Evolutionary conservation across 2,888 invertebrate species (phyloP).

Genomic region (Melanchra persicariae): DNA sequence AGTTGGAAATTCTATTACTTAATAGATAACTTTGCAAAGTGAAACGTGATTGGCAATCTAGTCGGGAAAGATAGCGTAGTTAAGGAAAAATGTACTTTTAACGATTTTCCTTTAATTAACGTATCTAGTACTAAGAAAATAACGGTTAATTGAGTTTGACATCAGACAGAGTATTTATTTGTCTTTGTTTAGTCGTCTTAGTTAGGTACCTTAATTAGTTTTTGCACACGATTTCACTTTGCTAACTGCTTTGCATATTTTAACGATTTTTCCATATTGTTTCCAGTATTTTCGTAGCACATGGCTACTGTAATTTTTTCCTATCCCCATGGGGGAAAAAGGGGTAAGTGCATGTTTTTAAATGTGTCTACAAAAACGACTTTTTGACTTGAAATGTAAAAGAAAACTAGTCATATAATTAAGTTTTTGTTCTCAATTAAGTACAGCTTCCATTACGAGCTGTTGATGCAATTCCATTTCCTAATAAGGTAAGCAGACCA

Average conservation of each 20-base stretch:
- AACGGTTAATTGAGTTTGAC: not conserved
- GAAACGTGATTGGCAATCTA: conserved; percentile 35
- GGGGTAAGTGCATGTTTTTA: too few relatives aligned
- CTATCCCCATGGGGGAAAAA: not conserved
- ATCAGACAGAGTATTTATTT: not conserved
- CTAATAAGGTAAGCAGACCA: not conserved
- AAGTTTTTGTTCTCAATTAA: not conserved
- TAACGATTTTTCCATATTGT: not conserved
- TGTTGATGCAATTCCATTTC: not conserved
- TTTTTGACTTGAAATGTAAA: too few relatives aligned
- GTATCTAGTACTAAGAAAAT: conserved; percentile 24
- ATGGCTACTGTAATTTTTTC: not conserved
- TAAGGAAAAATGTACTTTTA: conserved; percentile 25
- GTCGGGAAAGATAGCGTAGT: conserved; percentile 1
- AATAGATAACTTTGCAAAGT: conserved; percentile 7
- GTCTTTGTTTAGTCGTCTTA: conserved; percentile 1
- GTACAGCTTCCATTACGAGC: not conserved
- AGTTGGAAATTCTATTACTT: conserved; percentile 3
- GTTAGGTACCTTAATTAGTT: not conserved
- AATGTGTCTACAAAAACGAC: not conserved
- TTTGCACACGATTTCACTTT: conserved; percentile 13
- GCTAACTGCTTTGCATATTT: not conserved
- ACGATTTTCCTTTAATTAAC: conserved; percentile 37
- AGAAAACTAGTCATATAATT: not conserved
- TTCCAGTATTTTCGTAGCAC: not conserved